Evolutionary conservation across 2,888 invertebrate species (phyloP).

Genomic region (Strigamia crassipes): DNA sequence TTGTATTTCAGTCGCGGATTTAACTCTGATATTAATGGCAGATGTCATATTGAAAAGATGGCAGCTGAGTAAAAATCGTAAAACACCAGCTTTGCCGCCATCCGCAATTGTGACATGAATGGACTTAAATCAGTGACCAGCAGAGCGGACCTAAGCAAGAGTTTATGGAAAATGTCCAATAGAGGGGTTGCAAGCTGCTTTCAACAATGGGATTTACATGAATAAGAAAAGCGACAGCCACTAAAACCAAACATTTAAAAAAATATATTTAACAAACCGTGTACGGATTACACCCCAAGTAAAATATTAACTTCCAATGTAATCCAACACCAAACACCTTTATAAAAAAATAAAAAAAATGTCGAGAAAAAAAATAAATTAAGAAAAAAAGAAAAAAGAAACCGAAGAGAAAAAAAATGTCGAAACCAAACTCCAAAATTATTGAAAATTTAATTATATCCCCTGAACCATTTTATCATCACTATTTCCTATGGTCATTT

Average conservation of each 20-base stretch:
- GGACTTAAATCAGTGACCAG: constrained; percentile 42
- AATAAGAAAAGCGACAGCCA: constrained; percentile 30
- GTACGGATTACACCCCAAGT: background rate
- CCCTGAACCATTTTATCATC: background rate
- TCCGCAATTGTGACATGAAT: constrained; percentile 29
- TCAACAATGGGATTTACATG: constrained; percentile 40
- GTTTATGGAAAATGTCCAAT: constrained; percentile 38
- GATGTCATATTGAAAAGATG: constrained; percentile 40
- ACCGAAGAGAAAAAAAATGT: background rate
- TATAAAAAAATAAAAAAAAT: background rate
- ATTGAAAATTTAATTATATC: background rate
- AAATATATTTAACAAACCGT: background rate
- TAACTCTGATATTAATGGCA: constrained; percentile 36
- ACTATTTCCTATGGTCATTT: background rate
- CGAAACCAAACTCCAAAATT: background rate
- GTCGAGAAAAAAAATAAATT: background rate
- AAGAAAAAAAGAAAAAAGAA: background rate
- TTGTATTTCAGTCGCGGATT: background rate
- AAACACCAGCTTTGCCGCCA: constrained; percentile 32
- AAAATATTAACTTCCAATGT: background rate
- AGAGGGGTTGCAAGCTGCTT: constrained; percentile 40
- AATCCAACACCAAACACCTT: background rate
- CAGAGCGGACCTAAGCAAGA: constrained; percentile 40
- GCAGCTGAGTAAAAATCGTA: constrained; percentile 32
- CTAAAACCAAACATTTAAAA: constrained; percentile 16